Base-by-base conservation (phyloP, 2,797 vertebrate species). In the Centropyge bicolor region DNA sequence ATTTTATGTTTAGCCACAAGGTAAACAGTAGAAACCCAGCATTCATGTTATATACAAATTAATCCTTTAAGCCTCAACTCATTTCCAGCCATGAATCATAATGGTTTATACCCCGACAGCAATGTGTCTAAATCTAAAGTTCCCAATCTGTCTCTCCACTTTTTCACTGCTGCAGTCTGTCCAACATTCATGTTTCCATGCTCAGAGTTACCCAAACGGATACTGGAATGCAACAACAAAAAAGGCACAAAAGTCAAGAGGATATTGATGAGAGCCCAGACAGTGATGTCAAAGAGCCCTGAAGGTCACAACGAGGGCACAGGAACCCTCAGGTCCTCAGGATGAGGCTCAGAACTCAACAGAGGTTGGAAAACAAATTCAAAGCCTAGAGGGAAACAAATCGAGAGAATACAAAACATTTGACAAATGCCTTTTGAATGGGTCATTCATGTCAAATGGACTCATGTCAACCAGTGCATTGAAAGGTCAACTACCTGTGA, bases 221-320 rank as follows among this genome's bases (percentile, higher is more conserved):
- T 35, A 45, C 49, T 61, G 16, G 27, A 62, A 72, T 54, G 65
- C 31, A 82, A 51, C 69, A n/a, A n/a, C 45, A 73, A 64, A 49
- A 59, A 61, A 70, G 63, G 43, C 67, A 74, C 14, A 48, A 62
- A 83, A 71, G 78, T 88, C 74, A 90, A 52, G 57, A 70, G 51
- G 88, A 88, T 71, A 51, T 71, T 17, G 54, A 20, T 57, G 27
- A 66, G 27, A 61, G 68, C 36, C 36, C 54, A 82, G 82, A 81
- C 81, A 55, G 55, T 46, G 59, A 82, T 74, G 80, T 79, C 70
- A 84, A 74, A 69, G 7, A 74, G 49, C 72, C 35, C 40, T 60
- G 24, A 77, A 79, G 82, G 80, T 86, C 84, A 83, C 19, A 59
- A 84, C 76, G 46, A 48, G 74, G 72, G 48, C 70, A 12, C 51